Percentiles rank a stretch among this genome's conserved stretches.
These are phyloP conservation scores for Branchipolynoe longqiensis DNA, from an alignment of 2,888 invertebrate genomes.

Conservation along the genomic window DNA sequence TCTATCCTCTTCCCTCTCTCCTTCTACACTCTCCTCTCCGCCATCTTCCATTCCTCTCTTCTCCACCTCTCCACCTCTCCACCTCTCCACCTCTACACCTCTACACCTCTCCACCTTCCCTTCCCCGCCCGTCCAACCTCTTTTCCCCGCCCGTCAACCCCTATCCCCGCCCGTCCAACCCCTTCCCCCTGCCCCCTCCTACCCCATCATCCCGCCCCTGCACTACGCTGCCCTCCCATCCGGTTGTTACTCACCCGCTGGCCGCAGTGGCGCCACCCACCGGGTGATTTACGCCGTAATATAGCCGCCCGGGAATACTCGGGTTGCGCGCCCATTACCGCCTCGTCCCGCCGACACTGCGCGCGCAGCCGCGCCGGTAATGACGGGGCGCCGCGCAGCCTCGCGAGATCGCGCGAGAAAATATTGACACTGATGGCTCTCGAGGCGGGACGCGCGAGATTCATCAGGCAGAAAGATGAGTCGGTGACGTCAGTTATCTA, in stretches of 20 bases:
- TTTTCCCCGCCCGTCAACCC: too few species aligned
- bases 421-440: background rate
- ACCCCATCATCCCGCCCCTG: background rate
- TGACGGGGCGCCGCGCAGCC: background rate
- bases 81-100: too few species aligned
- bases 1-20: too few species aligned
- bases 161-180: too few species aligned
- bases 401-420: background rate
- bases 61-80: too few species aligned
- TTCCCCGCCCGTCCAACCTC: too few species aligned
- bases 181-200: background rate
- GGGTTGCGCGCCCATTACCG: slow-evolving; percentile 2
- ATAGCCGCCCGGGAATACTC: slow-evolving; percentile 17
- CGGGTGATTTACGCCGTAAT: slow-evolving; percentile 13
- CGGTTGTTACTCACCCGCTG: background rate
- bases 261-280: background rate
- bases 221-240: background rate
- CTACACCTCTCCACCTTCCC: too few species aligned
- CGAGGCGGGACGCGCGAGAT: background rate
- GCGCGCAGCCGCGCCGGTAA: background rate
- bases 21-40: too few species aligned
- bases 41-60: too few species aligned
- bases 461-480: background rate
- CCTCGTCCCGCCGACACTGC: background rate
- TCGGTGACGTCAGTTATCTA: background rate